Evolutionary conservation across 2,888 invertebrate species (phyloP).

Genomic region (Chironomus tentans): DNA sequence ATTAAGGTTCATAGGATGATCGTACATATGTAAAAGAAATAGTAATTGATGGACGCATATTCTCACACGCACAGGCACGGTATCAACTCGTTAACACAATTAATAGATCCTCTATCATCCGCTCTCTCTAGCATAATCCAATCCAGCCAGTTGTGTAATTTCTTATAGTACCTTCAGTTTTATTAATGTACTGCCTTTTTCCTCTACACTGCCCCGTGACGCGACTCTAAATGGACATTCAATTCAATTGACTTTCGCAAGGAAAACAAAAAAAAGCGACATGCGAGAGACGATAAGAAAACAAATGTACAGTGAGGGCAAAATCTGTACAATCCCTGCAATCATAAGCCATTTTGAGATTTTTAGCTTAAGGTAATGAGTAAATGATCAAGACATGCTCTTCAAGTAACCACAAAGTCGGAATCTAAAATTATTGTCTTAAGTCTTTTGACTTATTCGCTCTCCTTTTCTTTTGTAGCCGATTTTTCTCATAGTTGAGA

Average conservation of each 20-base stretch:
- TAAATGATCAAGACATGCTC: constrained; percentile 6
- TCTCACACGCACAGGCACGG: background rate
- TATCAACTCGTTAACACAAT: constrained; percentile 6
- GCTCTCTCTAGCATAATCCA: background rate
- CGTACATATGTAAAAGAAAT: background rate
- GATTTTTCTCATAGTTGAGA: no score
- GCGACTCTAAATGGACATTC: no score
- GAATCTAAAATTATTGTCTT: background rate
- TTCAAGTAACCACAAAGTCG: background rate
- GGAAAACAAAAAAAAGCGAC: background rate
- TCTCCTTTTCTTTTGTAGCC: background rate
- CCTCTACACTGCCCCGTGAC: background rate
- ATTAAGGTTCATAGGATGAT: background rate
- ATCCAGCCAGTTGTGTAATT: background rate
- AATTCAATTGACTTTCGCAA: background rate
- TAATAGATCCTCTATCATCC: background rate
- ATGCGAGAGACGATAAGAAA: no score
- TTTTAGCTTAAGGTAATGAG: constrained; percentile 20
- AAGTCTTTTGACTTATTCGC: background rate
- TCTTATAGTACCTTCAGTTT: no score
- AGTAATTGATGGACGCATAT: background rate
- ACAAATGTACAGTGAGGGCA: no score
- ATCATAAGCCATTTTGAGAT: constrained; percentile 20
- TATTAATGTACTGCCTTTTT: background rate
- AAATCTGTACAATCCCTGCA: background rate